Evolutionary conservation across 37 sponge, comb jelly and placozoan genomes (phyloP).

Genomic region (Cliona cf. orientalis): DNA sequence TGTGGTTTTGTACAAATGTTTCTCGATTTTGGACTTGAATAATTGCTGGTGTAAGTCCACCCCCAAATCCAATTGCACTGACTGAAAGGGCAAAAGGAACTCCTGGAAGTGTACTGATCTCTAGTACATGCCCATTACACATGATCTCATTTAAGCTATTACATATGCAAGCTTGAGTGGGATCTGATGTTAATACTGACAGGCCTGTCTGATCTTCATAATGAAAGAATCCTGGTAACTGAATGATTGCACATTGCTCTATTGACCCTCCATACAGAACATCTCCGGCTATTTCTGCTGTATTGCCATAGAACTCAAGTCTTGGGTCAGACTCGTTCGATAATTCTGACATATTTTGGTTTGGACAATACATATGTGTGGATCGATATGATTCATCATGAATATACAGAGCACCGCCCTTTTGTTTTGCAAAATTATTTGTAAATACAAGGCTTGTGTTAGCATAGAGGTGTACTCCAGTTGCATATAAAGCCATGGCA

Average conservation of each 20-base stretch:
- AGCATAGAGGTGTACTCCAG: neutral
- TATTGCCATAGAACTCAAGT: too few species aligned
- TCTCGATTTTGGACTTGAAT: neutral
- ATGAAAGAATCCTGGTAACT: neutral
- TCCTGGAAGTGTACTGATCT: neutral
- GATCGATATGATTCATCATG: too few species aligned
- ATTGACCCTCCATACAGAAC: too few species aligned
- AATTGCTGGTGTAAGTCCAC: neutral
- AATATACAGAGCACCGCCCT: constrained; percentile 4
- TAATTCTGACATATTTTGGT: too few species aligned
- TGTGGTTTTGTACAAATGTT: neutral
- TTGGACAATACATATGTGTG: too few species aligned
- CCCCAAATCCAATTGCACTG: neutral
- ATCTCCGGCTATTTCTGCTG: too few species aligned
- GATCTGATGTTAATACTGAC: neutral
- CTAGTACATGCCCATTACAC: neutral
- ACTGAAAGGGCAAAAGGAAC: neutral
- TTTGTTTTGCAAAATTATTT: neutral
- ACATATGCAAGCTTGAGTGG: neutral
- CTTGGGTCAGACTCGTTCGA: too few species aligned
- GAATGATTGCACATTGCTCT: neutral
- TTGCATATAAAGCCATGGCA: constrained; percentile 1
- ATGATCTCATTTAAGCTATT: neutral
- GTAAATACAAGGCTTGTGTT: neutral
- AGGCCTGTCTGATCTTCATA: neutral